Evolutionary conservation across 2,888 invertebrate genomes (phyloP), one percentile per base, ranked within the genome.

Genomic region (Ditylenchus weischeri): DNA sequence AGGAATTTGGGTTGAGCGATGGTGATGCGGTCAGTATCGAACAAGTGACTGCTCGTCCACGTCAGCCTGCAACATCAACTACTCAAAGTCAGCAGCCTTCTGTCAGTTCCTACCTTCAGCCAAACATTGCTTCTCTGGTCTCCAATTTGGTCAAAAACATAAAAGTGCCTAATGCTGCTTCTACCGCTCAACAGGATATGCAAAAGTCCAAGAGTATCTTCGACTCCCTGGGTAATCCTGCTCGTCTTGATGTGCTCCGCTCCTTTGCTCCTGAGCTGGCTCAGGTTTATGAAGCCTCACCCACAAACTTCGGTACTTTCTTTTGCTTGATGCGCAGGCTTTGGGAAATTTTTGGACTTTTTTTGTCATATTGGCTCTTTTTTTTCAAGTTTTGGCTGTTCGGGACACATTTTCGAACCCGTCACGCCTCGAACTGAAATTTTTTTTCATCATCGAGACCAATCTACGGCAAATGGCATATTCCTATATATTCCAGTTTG

Each of bases 271-370:
- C 68, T 7, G 50, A 50, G 13, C 29, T 77, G 36, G 65, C 67
- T n/a, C 69, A 23, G 0, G 66, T 65, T 18, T 77, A 64, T 43
- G 62, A 69, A 35, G 60, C 60, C 19, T 68, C 76, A 35, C 71
- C 71, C 0, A 60, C 62, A 4, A 69, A 77, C 58, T 74, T 62
- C 60, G 75, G 77, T 77, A 51, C 57, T 43, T 19, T 54, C 18
- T 3, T 51, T 63, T 29, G 29, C 29, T 29, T 5, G 29, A 29
- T 11, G 0, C 15, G 21, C 29, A 29, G 29, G 29, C 29, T 50
- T 6, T 50, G 2, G 50, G 6, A 50, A 50, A 50, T 51, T 49
- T 3, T 29, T 35, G 4, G 11, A 4, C 15, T n/a, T 15, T 47
- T 29, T 29, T 29, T n/a, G n/a, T n/a, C n/a, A 29, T 4, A 29